Conservation (phyloP, 2,888 invertebrate species). For the Adineta ricciae region DNA sequence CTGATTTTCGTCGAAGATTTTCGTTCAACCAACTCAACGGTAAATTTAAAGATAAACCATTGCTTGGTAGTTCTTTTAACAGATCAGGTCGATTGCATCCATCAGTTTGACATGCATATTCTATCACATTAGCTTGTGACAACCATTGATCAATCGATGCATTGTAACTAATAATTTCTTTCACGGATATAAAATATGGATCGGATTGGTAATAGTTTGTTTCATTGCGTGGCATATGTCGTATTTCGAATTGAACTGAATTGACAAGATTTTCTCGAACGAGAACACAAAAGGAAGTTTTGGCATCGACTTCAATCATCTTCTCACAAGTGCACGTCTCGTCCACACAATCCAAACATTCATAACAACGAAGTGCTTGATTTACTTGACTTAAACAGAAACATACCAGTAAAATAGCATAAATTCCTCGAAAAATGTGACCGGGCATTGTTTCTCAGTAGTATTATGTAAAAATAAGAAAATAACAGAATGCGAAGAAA, state of each 20-base stretch:
- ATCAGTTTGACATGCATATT: not conserved
- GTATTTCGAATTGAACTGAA: not conserved
- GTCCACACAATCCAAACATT: not conserved
- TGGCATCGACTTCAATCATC: not conserved
- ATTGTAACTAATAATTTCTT: not conserved
- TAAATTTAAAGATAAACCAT: not conserved
- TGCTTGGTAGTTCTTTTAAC: not conserved
- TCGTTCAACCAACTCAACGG: not conserved
- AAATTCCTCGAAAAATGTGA: too few relatives aligned
- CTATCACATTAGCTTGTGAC: not conserved
- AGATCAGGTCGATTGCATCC: not conserved
- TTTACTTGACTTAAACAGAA: not conserved
- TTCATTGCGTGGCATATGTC: not conserved
- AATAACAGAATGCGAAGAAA: too few relatives aligned
- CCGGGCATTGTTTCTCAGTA: too few relatives aligned
- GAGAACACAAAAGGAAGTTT: not conserved
- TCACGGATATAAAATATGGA: not conserved
- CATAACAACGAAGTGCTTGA: not conserved
- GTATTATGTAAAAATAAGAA: too few relatives aligned
- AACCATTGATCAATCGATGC: not conserved
- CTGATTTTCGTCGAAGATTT: not conserved
- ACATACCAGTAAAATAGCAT: not conserved
- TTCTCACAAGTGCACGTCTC: not conserved
- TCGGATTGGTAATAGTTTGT: not conserved
- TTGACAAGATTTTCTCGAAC: not conserved